phyloP scores from a whole-genome alignment of 2,888 invertebrate genomes.

The Lottia scabra region DNA sequence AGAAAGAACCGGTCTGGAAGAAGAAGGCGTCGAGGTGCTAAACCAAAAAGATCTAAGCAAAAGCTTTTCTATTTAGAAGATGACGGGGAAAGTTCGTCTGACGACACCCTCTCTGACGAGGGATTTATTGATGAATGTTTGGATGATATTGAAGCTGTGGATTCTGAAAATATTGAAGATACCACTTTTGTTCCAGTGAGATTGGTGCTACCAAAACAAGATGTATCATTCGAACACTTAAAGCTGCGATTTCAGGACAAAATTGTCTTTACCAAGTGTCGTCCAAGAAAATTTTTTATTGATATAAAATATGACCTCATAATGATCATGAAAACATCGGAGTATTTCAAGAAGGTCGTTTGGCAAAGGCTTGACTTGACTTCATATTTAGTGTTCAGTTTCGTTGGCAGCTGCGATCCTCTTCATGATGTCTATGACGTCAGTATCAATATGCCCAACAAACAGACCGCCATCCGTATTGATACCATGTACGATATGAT shows the following conservation, averaged over 20 bases:
- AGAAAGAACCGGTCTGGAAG: no score
- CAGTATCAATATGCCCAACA: slow-evolving; percentile 17
- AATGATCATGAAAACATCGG: slow-evolving; percentile 6
- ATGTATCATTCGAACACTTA: neutral
- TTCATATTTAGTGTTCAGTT: slow-evolving; percentile 25
- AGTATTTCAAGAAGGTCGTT: neutral
- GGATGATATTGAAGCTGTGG: no score
- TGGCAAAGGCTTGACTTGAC: neutral
- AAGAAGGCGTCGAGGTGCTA: no score
- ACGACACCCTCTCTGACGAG: no score
- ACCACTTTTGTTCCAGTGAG: neutral
- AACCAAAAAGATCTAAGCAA: no score
- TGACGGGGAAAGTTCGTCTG: no score
- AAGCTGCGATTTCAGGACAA: neutral
- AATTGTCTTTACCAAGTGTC: slow-evolving; percentile 25
- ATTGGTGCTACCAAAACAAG: neutral
- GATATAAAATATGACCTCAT: slow-evolving; percentile 36
- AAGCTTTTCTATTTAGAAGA: no score
- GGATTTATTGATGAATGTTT: no score
- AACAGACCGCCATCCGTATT: slow-evolving; percentile 7
- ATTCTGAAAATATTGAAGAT: no score
- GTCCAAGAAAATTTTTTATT: slow-evolving; percentile 46
- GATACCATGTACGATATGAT: slow-evolving; percentile 9
- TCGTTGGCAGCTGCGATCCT: slow-evolving; percentile 24
- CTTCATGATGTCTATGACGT: slow-evolving; percentile 23